Conservation (phyloP, 2,888 invertebrate species). For the Rhagophthalmus giganteus region DNA sequence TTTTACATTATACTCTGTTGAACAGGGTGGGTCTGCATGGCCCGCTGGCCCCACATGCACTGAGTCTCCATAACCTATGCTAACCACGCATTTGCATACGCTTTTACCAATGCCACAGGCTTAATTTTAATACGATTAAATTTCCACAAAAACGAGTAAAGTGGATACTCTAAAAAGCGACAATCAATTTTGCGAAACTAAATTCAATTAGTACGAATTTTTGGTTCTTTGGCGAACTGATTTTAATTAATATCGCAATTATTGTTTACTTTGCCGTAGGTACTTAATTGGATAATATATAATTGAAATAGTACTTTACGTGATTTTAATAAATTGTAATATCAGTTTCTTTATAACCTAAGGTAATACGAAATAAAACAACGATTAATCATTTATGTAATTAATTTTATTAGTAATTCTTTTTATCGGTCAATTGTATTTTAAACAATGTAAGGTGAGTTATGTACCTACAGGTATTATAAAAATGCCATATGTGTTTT, state of each 20-base stretch:
- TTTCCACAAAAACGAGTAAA: slow-evolving; percentile 35
- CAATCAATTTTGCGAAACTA: slow-evolving; percentile 24
- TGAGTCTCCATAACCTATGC: slow-evolving; percentile 40
- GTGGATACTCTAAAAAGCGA: slow-evolving; percentile 19
- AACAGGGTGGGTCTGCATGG: slow-evolving; percentile 37
- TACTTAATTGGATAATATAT: too few relatives aligned
- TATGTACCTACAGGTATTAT: too few relatives aligned
- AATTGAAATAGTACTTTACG: too few relatives aligned
- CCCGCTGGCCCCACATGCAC: slow-evolving; percentile 33
- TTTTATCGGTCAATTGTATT: too few relatives aligned
- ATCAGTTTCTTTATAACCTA: neutral
- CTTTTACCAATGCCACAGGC: slow-evolving; percentile 42
- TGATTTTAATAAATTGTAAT: neutral
- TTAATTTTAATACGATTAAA: slow-evolving; percentile 45
- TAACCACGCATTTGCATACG: slow-evolving; percentile 43
- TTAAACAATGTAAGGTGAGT: too few relatives aligned
- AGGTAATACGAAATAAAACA: neutral
- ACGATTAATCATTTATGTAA: too few relatives aligned
- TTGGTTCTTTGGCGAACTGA: slow-evolving; percentile 1
- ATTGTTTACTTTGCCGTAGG: neutral
- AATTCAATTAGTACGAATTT: slow-evolving; percentile 21
- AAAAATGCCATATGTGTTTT: too few relatives aligned
- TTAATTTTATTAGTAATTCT: too few relatives aligned
- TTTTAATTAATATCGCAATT: neutral
- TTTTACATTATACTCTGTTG: slow-evolving; percentile 42